Base-by-base conservation (phyloP, 1,140 invertebrate genomes). In the Heterodera carotae region DNA sequence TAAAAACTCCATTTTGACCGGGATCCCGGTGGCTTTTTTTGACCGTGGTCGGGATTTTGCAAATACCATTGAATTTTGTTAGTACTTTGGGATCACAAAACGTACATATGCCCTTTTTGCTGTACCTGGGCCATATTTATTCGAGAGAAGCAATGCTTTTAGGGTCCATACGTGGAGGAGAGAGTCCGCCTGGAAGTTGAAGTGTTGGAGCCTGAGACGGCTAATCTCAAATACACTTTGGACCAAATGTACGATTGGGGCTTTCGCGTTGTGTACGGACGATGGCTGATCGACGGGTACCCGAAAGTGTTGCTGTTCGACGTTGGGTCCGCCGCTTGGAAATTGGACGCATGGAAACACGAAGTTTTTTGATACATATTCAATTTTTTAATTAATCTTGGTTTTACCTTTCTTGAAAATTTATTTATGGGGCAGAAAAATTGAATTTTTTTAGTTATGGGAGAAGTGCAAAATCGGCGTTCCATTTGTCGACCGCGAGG, bases 261-360 rank as follows among this genome's bases (percentile, higher is more conserved):
- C 74, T 95, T 94, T 86, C 94, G 94, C 92, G 90, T 95, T 18
- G 91, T 94, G 84, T 96, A 93, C 78, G 97, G 97, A 31, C 92
- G 95, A 34, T 99, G 97, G 97, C 88, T 99, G 29, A 97, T 99
- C 8, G 97, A 99, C 88, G 97, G 97, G 27, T 99, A 97, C 90
- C 97, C 97, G 0, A 95, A 97, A 89, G 93, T 99, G 60, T 92
- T 99, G 79, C 90, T 99, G 0, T 98, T 99, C 89, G 97, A 99
- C 88, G 94, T 99, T 88, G 95, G 95, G 5, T 96, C 94, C 7
- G 95, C 92, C 1, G 93, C 94, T 1, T 97, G 94, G 93, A 97
- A 97, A 89, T 88, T 99, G 83, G 94, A 98, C 88, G 92, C 94
- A 84, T 99, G 94, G 90, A 99, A 98, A 88, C 92, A 94, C 82